Conservation (phyloP, 2,113 vertebrate genomes). For the Stigmatopora nigra region DNA sequence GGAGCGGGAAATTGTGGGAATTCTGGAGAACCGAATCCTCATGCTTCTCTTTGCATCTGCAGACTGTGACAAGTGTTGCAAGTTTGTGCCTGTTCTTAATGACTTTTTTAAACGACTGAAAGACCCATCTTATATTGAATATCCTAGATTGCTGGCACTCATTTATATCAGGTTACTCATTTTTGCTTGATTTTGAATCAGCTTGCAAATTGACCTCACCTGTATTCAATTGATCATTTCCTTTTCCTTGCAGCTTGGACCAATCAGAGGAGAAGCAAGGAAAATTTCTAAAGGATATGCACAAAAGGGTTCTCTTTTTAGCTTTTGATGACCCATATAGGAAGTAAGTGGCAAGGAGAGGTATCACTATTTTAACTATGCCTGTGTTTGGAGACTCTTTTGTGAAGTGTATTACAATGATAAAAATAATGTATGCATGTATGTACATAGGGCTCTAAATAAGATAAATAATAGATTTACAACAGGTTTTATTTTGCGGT, state of each 20-base stretch:
- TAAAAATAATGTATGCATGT: no score
- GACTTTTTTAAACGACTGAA: constrained; percentile 79
- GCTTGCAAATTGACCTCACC: not conserved
- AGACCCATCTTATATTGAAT: constrained; percentile 80
- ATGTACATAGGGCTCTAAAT: no score
- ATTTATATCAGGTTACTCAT: constrained; percentile 73
- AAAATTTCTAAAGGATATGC: constrained; percentile 75
- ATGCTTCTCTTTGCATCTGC: constrained; percentile 78
- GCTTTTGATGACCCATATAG: constrained; percentile 77
- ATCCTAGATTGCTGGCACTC: constrained; percentile 76
- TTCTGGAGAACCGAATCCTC: constrained; percentile 80
- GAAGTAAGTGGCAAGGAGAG: constrained; percentile 51
- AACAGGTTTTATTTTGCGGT: not conserved
- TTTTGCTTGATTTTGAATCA: not conserved
- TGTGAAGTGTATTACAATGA: no score
- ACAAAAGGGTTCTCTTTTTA: constrained; percentile 77
- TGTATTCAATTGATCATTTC: constrained; percentile 11
- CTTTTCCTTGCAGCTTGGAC: constrained; percentile 63
- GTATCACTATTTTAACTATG: not conserved
- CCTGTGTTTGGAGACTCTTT: no score
- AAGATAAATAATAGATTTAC: no score
- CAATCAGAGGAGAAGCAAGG: constrained; percentile 72
- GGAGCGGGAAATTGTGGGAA: constrained; percentile 68
- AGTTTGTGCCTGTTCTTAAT: constrained; percentile 71
- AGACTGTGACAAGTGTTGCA: constrained; percentile 66